Conservation (phyloP, 2,888 invertebrate genomes). For the Mimas tiliae region DNA sequence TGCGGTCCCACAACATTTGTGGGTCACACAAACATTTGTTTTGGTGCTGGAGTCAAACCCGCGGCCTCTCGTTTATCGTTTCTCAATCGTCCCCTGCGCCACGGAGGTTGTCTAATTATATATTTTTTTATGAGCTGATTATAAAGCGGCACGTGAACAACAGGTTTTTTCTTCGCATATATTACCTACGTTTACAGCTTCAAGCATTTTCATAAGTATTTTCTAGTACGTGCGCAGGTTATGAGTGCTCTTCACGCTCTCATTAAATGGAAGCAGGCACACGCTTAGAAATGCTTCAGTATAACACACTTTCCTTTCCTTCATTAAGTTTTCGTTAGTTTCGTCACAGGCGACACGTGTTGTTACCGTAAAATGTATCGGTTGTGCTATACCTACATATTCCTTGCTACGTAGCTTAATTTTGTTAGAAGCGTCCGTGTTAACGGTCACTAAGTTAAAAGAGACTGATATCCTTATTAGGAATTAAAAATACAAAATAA, state of each 20-base stretch:
- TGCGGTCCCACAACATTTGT: too few relatives aligned
- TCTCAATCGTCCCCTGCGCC: too few relatives aligned
- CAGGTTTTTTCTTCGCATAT: neutral
- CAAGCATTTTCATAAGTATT: constrained; percentile 20
- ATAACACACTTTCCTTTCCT: neutral
- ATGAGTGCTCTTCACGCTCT: constrained; percentile 16
- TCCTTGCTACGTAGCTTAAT: neutral
- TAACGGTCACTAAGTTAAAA: neutral
- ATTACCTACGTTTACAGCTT: constrained; percentile 6
- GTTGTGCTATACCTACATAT: neutral
- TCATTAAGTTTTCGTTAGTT: constrained; percentile 19
- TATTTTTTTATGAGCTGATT: constrained; percentile 8
- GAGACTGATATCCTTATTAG: neutral
- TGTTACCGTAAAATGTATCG: constrained; percentile 18
- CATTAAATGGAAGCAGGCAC: constrained; percentile 20
- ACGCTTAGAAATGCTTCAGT: constrained; percentile 2
- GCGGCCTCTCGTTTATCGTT: too few relatives aligned
- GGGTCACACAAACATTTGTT: too few relatives aligned
- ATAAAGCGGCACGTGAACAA: neutral
- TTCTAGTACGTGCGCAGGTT: constrained; percentile 19
- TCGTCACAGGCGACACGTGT: constrained; percentile 1
- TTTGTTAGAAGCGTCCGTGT: neutral
- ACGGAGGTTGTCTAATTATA: too few relatives aligned
- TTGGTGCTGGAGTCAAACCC: too few relatives aligned
- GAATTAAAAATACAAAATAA: neutral